These are phyloP conservation scores for Gambusia affinis DNA, from an alignment of 2,113 vertebrate genomes.

Conservation along the genomic window DNA sequence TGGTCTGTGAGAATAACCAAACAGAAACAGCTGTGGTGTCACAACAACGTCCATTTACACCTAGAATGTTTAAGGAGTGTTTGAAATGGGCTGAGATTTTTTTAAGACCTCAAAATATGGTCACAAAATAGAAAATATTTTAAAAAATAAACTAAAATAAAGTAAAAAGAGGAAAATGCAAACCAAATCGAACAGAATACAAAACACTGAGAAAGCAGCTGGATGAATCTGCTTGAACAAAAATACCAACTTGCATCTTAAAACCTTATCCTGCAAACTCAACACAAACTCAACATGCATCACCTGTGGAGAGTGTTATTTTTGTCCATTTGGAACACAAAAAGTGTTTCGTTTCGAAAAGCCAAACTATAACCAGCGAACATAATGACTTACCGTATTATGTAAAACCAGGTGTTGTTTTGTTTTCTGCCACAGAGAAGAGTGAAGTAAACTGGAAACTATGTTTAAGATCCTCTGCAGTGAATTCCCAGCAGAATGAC, in stretches of 20 bases:
- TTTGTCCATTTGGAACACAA: constrained; percentile 14
- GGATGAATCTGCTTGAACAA: neutral
- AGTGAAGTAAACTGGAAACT: constrained; percentile 6
- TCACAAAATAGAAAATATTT: neutral
- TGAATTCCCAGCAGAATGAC: constrained; percentile 53
- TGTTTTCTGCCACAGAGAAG: constrained; percentile 2
- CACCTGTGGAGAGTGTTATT: constrained; percentile 30
- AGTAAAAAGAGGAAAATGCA: neutral
- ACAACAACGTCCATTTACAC: neutral
- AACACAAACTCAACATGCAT: neutral
- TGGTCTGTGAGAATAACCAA: neutral
- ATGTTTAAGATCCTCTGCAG: constrained; percentile 39
- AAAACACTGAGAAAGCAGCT: neutral
- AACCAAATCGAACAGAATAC: constrained; percentile 1
- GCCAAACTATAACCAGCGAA: constrained; percentile 10
- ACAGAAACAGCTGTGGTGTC: neutral
- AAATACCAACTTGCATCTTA: neutral
- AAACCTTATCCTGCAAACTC: neutral
- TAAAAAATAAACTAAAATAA: neutral
- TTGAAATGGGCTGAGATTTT: neutral
- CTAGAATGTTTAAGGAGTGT: neutral
- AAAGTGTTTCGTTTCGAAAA: constrained; percentile 6
- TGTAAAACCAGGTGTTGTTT: constrained; percentile 12
- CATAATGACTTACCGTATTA: constrained; percentile 50
- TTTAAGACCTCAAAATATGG: constrained; percentile 24